phyloP scores from a whole-genome alignment of 2,888 invertebrate genomes.

The Pseudolycoriella hygida region DNA sequence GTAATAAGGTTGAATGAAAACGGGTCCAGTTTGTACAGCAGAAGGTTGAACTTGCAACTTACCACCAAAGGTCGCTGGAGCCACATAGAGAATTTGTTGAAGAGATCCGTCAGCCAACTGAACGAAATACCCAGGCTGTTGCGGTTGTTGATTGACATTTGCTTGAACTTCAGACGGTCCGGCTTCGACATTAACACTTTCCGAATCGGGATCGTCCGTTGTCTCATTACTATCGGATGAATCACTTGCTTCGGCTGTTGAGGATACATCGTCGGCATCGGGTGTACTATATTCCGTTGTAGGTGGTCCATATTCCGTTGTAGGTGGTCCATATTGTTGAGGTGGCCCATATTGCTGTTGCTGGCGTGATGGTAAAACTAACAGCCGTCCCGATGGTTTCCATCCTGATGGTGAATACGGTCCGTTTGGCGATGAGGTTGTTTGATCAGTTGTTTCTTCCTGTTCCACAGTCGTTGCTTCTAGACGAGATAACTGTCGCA shows the following conservation, averaged over 20 bases:
- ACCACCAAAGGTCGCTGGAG: not conserved
- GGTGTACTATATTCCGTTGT: not conserved
- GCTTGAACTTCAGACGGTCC: not conserved
- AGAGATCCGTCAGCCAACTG: constrained; percentile 5
- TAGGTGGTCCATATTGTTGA: constrained; percentile 1
- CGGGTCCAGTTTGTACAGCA: not conserved
- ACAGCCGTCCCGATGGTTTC: constrained; percentile 7
- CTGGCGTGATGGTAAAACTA: constrained; percentile 6
- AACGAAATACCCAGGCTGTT: constrained; percentile 2
- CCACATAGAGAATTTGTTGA: constrained; percentile 5
- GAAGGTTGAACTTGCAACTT: not conserved
- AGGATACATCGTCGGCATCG: not conserved
- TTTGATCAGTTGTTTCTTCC: not conserved
- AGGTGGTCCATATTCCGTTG: constrained; percentile 1
- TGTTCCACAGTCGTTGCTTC: not conserved
- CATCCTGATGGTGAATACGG: constrained; percentile 9
- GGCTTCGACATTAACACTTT: constrained; percentile 5
- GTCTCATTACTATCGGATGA: constrained; percentile 2
- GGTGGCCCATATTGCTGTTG: not conserved
- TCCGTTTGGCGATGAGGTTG: not conserved
- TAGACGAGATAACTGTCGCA: not conserved
- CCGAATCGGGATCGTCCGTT: constrained; percentile 4
- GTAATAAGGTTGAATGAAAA: not conserved
- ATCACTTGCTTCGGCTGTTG: not conserved
- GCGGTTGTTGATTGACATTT: not conserved